Evolutionary conservation across 2,113 vertebrate genomes (phyloP), one percentile per base, ranked within the genome.

Genomic region (Pitta sordida): DNA sequence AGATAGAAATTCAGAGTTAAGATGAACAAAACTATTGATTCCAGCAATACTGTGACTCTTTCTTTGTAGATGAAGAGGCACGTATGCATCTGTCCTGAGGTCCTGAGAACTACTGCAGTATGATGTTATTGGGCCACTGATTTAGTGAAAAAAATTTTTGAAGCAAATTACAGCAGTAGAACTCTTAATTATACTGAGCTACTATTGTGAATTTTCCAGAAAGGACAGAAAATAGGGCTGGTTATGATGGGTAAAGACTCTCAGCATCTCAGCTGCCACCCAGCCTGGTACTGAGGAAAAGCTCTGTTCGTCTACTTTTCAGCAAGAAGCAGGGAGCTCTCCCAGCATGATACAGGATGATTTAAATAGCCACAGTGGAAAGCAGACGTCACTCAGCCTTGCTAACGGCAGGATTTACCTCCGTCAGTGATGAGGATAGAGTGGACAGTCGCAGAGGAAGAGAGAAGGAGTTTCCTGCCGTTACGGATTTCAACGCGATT

Each of bases 371-470:
- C 27, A 20, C 27, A 44, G 30, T 1, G 52, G 55, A 46, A 67
- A 81, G 20, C 44, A 56, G 56, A 4, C 32, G 12, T 36, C 64
- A 27, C 7, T 30, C 88, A 82, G 78, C 56, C 53, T 32, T 24
- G 70, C 56, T 56, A 53, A 39, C 56, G 81, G 82, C 30, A 17
- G 0, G 2, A 77, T 77, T 95, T 98, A 99, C 99, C 99, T 97
- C 99, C 98, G 0, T 97, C 93, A 16, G 97, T 96, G 95, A 99
- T 98, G 93, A 97, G 97, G 62, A 99, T 98, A 14, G 99, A 99
- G 93, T 99, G 98, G 48, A 99, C 98, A 0, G 99, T 99, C 0
- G 98, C 98, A 3, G 99, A 99, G 9, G 98, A 97, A 7, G 97
- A 97, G 27, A 99, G 98, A 44, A 99, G 97, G 23, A 99, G 96